Evolutionary conservation across 1,140 invertebrate genomes (phyloP), one percentile per base, ranked within the genome.

Genomic region (Scaptomyza montana): DNA sequence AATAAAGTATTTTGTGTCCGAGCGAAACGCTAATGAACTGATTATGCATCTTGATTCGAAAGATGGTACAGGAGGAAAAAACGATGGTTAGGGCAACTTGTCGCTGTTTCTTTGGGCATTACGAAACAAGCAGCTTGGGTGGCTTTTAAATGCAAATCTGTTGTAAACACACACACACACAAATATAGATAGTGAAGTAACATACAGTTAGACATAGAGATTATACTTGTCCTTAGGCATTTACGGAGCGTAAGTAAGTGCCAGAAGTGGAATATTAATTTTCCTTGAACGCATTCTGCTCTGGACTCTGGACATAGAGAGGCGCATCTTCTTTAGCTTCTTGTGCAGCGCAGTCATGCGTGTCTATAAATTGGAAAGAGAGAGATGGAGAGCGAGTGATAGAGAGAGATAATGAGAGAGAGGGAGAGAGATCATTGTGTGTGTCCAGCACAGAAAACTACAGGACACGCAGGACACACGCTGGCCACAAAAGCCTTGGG

Each of bases 211-310:
- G 63, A 47, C 47, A 72, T 71, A 76, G 78, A 72, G 69, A 76
- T 76, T 76, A 72, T 69, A 76, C 68, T 71, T 71, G 80, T 74
- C 77, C 76, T 84, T 78, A 66, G 74, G 81, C 60, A 79, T 89
- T 87, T 87, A 82, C 84, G 78, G 55, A 89, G 79, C 84, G 80
- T 80, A 89, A 89, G 79, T 89, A 84, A 89, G 84, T 89, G 84
- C 79, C 80, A 89, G 79, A 89, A 89, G 84, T 84, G 79, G 84
- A 89, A 89, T 89, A 89, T 89, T 89, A 89, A 89, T 89, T 89
- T 84, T 75, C 70, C 77, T 65, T 68, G 62, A 77, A 66, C 67
- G 66, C 72, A 80, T 84, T 77, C 74, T 73, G 54, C 39, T 43
- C 39, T 25, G 21, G 5, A 43, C 39, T 43, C 39, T 43, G 12